Conservation (phyloP, 2,113 vertebrate species). For the Pygoscelis antarcticus region DNA sequence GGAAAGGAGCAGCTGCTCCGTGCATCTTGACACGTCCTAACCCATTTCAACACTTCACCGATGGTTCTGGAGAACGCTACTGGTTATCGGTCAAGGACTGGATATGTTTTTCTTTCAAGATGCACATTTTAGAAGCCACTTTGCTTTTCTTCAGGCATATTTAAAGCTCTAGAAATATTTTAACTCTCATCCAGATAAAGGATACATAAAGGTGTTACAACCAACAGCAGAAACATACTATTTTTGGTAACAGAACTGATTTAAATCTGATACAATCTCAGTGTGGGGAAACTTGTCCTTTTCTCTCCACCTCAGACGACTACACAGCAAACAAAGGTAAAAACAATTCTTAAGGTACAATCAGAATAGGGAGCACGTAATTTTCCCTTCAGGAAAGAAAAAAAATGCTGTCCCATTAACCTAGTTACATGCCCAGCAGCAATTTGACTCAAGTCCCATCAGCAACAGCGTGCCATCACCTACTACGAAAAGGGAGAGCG, state of each 20-base stretch:
- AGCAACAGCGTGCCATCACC: conserved; percentile 17
- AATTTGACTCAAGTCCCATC: conserved; percentile 57
- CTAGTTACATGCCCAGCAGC: conserved; percentile 44
- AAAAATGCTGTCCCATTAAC: conserved; percentile 36
- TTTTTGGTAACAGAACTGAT: not conserved
- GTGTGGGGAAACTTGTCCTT: not conserved
- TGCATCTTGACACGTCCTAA: not conserved
- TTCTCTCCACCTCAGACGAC: not conserved
- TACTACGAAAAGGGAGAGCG: not conserved
- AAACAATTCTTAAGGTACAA: not conserved
- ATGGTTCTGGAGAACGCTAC: fast-evolving
- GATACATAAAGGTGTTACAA: not conserved
- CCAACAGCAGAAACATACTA: not conserved
- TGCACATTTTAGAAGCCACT: not conserved
- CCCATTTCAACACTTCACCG: not conserved
- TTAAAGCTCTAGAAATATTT: not conserved
- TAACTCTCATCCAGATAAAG: not conserved
- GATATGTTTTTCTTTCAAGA: not conserved
- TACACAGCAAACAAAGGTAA: not conserved
- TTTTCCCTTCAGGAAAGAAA: conserved; percentile 29
- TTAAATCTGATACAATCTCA: not conserved
- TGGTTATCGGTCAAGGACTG: fast-evolving
- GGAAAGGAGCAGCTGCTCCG: not conserved
- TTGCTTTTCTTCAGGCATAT: not conserved
- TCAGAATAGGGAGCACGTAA: not conserved